Conservation (phyloP, 2,888 invertebrate genomes). For the Microdon myrmicae region DNA sequence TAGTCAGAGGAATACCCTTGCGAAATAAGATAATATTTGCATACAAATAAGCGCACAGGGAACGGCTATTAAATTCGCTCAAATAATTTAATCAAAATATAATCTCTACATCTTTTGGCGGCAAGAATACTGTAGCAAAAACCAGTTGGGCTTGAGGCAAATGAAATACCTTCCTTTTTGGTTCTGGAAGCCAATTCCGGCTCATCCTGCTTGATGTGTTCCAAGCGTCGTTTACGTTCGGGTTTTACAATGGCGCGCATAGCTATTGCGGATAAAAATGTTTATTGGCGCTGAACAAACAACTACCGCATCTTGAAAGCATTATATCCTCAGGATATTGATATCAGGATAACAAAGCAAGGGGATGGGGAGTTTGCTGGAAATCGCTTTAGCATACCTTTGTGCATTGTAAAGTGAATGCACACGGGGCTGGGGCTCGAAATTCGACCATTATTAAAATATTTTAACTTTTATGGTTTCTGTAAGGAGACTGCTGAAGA, state of each 20-base stretch:
- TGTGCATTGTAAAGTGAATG: constrained; percentile 65
- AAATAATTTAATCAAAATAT: constrained; percentile 53
- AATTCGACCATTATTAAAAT: constrained; percentile 50
- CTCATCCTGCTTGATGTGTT: constrained; percentile 13
- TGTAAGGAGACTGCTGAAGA: constrained; percentile 13
- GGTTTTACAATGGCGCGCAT: constrained; percentile 36
- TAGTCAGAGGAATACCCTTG: constrained; percentile 10
- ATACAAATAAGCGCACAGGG: constrained; percentile 47
- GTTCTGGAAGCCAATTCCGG: constrained; percentile 30
- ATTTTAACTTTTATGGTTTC: constrained; percentile 51
- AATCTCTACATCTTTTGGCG: constrained; percentile 40
- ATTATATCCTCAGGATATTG: constrained; percentile 49
- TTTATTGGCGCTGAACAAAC: constrained; percentile 50
- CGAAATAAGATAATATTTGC: constrained; percentile 47
- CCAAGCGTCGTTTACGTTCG: constrained; percentile 24
- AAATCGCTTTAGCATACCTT: constrained; percentile 63
- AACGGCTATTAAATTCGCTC: constrained; percentile 44
- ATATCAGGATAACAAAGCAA: constrained; percentile 19
- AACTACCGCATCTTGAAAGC: constrained; percentile 50
- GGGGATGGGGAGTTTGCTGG: constrained; percentile 26
- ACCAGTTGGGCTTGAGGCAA: constrained; percentile 27
- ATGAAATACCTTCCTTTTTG: constrained; percentile 38
- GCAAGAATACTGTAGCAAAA: background rate
- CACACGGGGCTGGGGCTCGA: constrained; percentile 41
- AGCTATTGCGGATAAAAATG: constrained; percentile 46